phyloP scores from a whole-genome alignment of 2,113 vertebrate species.

The Panurus biarmicus region DNA sequence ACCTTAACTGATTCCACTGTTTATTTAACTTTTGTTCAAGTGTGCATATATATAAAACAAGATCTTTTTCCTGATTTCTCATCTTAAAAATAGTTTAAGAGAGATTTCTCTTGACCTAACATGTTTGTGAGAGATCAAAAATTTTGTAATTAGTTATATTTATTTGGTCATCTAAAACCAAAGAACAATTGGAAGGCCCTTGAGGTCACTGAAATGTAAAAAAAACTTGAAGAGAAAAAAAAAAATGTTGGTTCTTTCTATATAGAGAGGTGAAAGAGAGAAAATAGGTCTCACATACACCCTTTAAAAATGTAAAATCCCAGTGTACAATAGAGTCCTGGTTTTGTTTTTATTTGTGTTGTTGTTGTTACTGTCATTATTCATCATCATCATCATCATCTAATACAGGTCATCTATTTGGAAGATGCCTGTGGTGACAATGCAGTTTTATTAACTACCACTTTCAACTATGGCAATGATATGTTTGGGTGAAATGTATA shows the following conservation, averaged over 20 bases:
- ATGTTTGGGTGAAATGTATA: not conserved
- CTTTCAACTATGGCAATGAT: not conserved
- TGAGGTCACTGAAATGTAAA: not conserved
- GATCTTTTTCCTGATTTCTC: not conserved
- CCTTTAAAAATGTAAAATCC: not conserved
- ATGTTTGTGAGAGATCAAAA: not conserved
- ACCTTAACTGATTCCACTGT: not conserved
- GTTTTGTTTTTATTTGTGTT: not conserved
- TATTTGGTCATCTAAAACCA: not conserved
- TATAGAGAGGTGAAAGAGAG: not conserved
- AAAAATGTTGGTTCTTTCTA: not conserved
- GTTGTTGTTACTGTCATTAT: not conserved
- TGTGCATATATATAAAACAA: not conserved
- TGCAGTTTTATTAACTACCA: not conserved
- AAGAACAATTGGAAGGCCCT: not conserved
- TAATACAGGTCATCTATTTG: not conserved
- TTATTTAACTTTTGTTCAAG: not conserved
- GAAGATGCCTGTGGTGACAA: not conserved
- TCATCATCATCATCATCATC: not conserved
- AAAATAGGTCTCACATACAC: not conserved
- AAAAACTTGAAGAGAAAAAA: not conserved
- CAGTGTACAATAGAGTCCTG: not conserved
- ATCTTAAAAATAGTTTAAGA: not conserved
- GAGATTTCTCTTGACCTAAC: not conserved
- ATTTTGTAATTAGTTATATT: not conserved